Conservation (phyloP, 2,888 invertebrate genomes). For the Acronicta alni region DNA sequence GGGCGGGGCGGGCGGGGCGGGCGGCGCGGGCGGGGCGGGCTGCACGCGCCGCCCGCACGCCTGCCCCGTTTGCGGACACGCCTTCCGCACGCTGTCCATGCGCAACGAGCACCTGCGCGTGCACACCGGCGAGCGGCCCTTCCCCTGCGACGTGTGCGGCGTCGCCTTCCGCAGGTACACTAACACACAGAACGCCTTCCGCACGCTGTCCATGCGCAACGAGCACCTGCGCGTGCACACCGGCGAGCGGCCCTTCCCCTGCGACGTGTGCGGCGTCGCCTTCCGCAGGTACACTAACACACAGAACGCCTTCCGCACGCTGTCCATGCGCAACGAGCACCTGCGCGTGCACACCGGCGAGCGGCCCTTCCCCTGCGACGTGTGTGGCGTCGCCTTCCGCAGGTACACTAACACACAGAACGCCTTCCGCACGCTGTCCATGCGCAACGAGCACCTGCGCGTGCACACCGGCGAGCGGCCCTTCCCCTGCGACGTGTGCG, state of each 20-base stretch:
- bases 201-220: constrained; percentile 70
- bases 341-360: constrained; percentile 76
- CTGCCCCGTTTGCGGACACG: constrained; percentile 69
- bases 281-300: constrained; percentile 67
- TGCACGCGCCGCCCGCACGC: constrained; percentile 50
- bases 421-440: constrained; percentile 72
- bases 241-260: constrained; percentile 76
- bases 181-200: constrained; percentile 62
- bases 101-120: constrained; percentile 73
- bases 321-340: constrained; percentile 72
- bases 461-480: constrained; percentile 77
- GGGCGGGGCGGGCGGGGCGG: background rate
- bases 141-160: constrained; percentile 79
- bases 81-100: constrained; percentile 73
- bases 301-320: constrained; percentile 68
- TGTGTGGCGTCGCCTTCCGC: constrained; percentile 76
- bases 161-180: constrained; percentile 70
- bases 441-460: constrained; percentile 73
- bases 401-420: constrained; percentile 54
- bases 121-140: constrained; percentile 77
- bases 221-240: constrained; percentile 77
- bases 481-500: constrained; percentile 79
- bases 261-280: constrained; percentile 77
- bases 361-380: constrained; percentile 76
- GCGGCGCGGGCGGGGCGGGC: background rate